Evolutionary conservation across 2,797 vertebrate species (phyloP).

Genomic region (Silurus lanzhouensis): DNA sequence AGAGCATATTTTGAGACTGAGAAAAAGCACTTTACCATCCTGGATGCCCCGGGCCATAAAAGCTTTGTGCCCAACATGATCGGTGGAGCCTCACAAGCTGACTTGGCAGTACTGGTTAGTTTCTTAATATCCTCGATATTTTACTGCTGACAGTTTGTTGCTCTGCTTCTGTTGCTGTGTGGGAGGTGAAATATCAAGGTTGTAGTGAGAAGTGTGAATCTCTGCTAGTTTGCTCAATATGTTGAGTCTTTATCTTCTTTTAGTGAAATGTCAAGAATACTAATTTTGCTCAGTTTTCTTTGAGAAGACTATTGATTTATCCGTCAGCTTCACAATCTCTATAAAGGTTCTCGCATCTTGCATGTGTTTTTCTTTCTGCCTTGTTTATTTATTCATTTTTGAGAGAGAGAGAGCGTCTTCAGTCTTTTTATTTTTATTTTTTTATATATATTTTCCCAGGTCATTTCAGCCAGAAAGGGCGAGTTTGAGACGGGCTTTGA

Average conservation of each 20-base stretch:
- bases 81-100: conserved; percentile 96
- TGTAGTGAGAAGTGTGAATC: background rate
- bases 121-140: conserved; percentile 1
- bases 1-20: conserved; percentile 98
- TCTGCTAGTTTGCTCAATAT: conserved; percentile 7
- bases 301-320: conserved; percentile 13
- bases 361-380: background rate
- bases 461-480: conserved; percentile 97
- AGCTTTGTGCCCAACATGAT: conserved; percentile 99
- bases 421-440: background rate
- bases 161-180: conserved; percentile 9
- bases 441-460: conserved; percentile 70
- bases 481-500: conserved; percentile 99
- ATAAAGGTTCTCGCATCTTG: background rate
- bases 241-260: conserved; percentile 17
- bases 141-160: background rate
- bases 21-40: conserved; percentile 98
- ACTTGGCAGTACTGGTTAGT: conserved; percentile 92
- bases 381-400: background rate
- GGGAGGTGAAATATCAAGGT: background rate
- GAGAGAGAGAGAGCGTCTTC: no score
- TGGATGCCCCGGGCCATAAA: conserved; percentile 98
- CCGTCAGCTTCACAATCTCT: background rate
- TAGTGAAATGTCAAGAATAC: background rate
- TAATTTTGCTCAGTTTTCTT: background rate